Evolutionary conservation across 2,113 vertebrate species (phyloP).

Genomic region (Suncus etruscus): DNA sequence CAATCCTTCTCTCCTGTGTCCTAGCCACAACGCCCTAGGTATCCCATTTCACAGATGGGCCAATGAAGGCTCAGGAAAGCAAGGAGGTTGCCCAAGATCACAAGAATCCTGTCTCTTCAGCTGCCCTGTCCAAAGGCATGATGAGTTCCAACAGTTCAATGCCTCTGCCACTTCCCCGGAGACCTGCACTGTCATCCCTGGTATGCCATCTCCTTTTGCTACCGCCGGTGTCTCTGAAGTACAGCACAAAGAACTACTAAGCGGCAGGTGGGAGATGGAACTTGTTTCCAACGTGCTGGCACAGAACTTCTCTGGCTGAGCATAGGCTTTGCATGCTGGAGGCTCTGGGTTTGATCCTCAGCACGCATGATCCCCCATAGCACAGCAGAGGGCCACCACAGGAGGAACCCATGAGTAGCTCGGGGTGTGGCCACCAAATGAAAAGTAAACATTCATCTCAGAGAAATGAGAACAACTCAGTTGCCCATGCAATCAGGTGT

Average conservation of each 20-base stretch:
- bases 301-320: too few relatives aligned
- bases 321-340: too few relatives aligned
- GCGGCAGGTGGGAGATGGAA: not conserved
- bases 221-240: slow-evolving; percentile 13
- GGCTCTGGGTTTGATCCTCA: too few relatives aligned
- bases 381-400: too few relatives aligned
- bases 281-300: not conserved
- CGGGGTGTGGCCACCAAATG: too few relatives aligned
- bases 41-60: slow-evolving; percentile 61
- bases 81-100: not conserved
- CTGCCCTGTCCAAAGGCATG: not conserved
- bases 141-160: not conserved
- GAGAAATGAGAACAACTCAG: too few relatives aligned
- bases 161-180: not conserved
- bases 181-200: not conserved
- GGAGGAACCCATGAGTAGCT: too few relatives aligned
- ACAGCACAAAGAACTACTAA: not conserved
- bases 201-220: slow-evolving; percentile 23
- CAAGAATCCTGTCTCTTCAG: not conserved
- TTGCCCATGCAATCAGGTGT: too few relatives aligned
- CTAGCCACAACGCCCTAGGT: not conserved
- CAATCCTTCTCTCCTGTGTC: not conserved
- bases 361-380: too few relatives aligned
- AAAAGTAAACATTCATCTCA: too few relatives aligned
- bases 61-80: slow-evolving; percentile 19